Conservation (phyloP, 2,888 invertebrate species). For the Bellardia pandia region DNA sequence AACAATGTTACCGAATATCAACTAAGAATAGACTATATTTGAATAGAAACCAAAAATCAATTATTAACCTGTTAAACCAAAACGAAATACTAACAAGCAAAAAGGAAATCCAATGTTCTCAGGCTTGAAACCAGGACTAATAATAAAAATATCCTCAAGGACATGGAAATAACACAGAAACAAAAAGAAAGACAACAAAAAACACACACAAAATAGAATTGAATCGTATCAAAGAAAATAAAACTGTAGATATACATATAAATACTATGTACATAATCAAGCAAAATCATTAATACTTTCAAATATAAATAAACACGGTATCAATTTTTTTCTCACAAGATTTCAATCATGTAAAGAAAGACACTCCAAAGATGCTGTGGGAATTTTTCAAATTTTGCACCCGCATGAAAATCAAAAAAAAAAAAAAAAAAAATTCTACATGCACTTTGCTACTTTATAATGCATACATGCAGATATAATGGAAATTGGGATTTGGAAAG, state of each 20-base stretch:
- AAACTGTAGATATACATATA: conserved; percentile 3
- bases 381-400: conserved; percentile 66
- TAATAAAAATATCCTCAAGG: conserved; percentile 47
- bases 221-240: conserved; percentile 8
- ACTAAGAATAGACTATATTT: conserved; percentile 38
- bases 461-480: conserved; percentile 68
- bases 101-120: conserved; percentile 36
- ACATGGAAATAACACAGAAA: conserved; percentile 34
- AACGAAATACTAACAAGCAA: conserved; percentile 39
- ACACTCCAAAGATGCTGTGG: conserved; percentile 57
- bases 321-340: conserved; percentile 68
- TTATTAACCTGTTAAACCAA: conserved; percentile 71
- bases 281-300: conserved; percentile 71
- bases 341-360: conserved; percentile 53
- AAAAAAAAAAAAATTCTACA: neutral
- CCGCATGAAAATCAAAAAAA: conserved; percentile 43
- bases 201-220: conserved; percentile 21
- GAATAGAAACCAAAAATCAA: conserved; percentile 63
- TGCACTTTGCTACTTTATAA: conserved; percentile 50
- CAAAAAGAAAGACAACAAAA: neutral
- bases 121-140: conserved; percentile 46
- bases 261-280: conserved; percentile 42
- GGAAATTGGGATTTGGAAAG: conserved; percentile 59
- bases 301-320: conserved; percentile 65
- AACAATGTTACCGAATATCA: conserved; percentile 27